Base-by-base conservation (phyloP, 1,140 invertebrate species). In the Drosophila tropicalis region DNA sequence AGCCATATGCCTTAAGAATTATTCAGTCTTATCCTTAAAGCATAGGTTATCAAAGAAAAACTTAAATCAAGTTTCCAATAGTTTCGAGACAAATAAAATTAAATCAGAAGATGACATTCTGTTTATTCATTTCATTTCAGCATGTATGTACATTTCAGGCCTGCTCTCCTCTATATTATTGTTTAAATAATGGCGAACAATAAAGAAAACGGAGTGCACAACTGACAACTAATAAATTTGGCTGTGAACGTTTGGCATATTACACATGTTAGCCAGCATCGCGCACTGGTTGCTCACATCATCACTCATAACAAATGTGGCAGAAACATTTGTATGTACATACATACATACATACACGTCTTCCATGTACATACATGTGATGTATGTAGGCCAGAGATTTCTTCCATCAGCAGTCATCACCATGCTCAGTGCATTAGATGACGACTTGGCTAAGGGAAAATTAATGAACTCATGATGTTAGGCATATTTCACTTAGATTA, bases 381-480 rank as follows among this genome's bases (percentile, higher is more conserved):
- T 29, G 5, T 29, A 29, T 29, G 0, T 29, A 29, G 29, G 5
- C 60, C 39, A n/a, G 19, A 56, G 63, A 65, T 32, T 47, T 40
- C 29, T 51, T 68, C 29, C 41, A 51, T 51, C 44, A 51, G 44
- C 44, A 51, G 44, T 22, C 44, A 51, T 51, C 44, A 51, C 17
- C 44, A 51, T 51, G 44, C 44, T 39, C 22, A 60, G 57, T 73
- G 73, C 51, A 54, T 76, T 69, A 62, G 58, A 39, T 40, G 51
- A 13, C 12, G 36, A 62, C 36, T 41, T 44, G 39, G 34, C 58
- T 63, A 17, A 63, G 66, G 36, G 56, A 25, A 70, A 83, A 87
- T 89, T 89, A 87, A 87, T 89, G 80, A 83, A 89, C 72, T 80
- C 80, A 39, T 83, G 70, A 57, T 89, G 84, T 77, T 29, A 71